These are phyloP conservation scores for Octodon degus DNA, from an alignment of 2,113 vertebrate species.

Conservation along the genomic window DNA sequence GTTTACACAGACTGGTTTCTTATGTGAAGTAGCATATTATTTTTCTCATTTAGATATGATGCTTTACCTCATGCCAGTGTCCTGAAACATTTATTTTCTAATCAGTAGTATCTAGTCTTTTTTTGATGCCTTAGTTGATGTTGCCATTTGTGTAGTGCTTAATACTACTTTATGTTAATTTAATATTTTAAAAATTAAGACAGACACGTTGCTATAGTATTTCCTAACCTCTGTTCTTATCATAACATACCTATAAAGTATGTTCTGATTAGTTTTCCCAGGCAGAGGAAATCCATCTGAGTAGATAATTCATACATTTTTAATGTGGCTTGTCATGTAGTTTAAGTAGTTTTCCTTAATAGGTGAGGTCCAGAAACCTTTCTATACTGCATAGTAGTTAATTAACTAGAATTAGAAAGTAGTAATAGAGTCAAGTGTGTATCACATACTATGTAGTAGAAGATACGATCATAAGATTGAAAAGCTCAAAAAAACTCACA, in stretches of 20 bases:
- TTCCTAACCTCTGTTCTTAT: conserved; percentile 41
- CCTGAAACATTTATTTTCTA: conserved; percentile 82
- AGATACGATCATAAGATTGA: not conserved
- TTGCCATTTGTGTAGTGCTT: conserved; percentile 39
- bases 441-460: not conserved
- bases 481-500: conserved; percentile 4
- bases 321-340: not conserved
- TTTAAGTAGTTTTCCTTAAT: conserved; percentile 14
- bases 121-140: conserved; percentile 26
- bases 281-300: not conserved
- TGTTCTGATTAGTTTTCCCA: conserved; percentile 15
- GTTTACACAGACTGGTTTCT: conserved; percentile 84
- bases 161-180: conserved; percentile 44
- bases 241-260: not conserved
- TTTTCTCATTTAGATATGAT: conserved; percentile 83
- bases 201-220: not conserved
- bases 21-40: conserved; percentile 81
- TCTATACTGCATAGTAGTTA: not conserved
- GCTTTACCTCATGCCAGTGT: conserved; percentile 84
- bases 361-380: conserved; percentile 25
- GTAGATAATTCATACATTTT: conserved; percentile 13
- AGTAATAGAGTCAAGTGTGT: not conserved
- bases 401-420: conserved; percentile 51
- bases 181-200: conserved; percentile 45
- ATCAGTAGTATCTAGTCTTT: conserved; percentile 71